A percentile compares a stretch with the other conserved stretches of the same genome.
These are phyloP conservation scores for Drosophila subpulchrella DNA, from an alignment of 1,140 invertebrate genomes.

Conservation along the genomic window DNA sequence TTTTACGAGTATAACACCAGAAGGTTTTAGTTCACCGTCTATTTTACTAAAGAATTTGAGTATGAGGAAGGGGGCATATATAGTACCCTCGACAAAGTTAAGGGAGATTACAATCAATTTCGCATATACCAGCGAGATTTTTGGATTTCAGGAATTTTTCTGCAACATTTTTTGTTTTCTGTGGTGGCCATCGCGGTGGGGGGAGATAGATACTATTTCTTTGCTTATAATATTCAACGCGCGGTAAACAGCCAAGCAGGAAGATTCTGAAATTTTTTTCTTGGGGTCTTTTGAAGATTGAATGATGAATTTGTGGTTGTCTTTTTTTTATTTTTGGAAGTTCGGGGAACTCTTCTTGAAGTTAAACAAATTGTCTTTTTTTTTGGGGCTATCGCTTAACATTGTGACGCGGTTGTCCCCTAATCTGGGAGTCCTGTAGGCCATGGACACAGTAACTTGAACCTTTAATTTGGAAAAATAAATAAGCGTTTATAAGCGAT, in stretches of 20 bases:
- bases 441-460: too few species aligned
- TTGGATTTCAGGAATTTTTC: not conserved
- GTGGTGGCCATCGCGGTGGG: not conserved
- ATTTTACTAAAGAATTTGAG: slow-evolving; percentile 13
- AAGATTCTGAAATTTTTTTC: not conserved
- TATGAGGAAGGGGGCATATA: not conserved
- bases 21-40: not conserved
- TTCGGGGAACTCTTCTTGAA: too few species aligned
- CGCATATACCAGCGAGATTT: not conserved
- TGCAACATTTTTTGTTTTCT: not conserved
- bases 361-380: too few species aligned
- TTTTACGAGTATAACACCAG: not conserved
- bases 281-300: too few species aligned
- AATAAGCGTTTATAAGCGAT: too few species aligned
- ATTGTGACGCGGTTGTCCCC: too few species aligned
- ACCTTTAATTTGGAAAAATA: too few species aligned
- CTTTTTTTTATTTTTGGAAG: too few species aligned
- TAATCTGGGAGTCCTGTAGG: too few species aligned
- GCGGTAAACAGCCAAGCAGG: not conserved
- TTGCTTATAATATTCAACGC: not conserved
- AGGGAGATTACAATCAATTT: not conserved
- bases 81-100: not conserved
- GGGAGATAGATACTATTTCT: not conserved
- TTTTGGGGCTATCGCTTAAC: too few species aligned
- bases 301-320: too few species aligned